A percentile compares a stretch with the other conserved stretches of the same genome.
Evolutionary conservation across 1,140 invertebrate species (phyloP).

Genomic region (Laupala kohalensis): DNA sequence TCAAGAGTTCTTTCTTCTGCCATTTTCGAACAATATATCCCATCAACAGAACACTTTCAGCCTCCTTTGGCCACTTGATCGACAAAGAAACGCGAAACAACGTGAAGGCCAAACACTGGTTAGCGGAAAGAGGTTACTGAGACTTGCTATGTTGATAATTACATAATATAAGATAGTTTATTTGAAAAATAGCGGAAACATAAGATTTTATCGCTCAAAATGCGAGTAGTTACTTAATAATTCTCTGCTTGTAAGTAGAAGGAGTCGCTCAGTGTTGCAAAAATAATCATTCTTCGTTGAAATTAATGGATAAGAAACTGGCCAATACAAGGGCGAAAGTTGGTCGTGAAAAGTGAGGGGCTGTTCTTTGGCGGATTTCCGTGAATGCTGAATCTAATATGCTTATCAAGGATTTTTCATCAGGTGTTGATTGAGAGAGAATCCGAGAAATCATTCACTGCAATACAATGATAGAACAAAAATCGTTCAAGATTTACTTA

Average conservation of each 20-base stretch:
- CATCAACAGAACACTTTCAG: not conserved
- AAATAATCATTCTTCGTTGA: not conserved
- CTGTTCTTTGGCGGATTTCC: not conserved
- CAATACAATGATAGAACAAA: too few relatives aligned
- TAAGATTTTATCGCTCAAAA: not conserved
- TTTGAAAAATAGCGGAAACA: not conserved
- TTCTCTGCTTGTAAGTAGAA: not conserved
- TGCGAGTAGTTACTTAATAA: not conserved
- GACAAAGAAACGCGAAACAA: not conserved
- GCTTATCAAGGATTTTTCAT: too few relatives aligned
- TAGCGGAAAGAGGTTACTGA: not conserved
- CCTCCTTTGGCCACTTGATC: not conserved
- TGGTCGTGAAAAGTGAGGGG: not conserved
- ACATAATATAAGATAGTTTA: not conserved
- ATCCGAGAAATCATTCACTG: too few relatives aligned
- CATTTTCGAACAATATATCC: not conserved
- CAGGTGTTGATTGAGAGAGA: too few relatives aligned
- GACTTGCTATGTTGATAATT: not conserved
- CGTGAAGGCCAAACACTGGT: not conserved
- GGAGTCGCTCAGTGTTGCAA: not conserved
- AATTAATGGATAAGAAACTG: not conserved
- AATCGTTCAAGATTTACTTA: too few relatives aligned
- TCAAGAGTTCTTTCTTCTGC: not conserved
- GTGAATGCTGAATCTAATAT: too few relatives aligned
- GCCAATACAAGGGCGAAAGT: not conserved